These are phyloP conservation scores for Sphenodon punctatus DNA, from an alignment of 2,797 vertebrate species.

Conservation along the genomic window DNA sequence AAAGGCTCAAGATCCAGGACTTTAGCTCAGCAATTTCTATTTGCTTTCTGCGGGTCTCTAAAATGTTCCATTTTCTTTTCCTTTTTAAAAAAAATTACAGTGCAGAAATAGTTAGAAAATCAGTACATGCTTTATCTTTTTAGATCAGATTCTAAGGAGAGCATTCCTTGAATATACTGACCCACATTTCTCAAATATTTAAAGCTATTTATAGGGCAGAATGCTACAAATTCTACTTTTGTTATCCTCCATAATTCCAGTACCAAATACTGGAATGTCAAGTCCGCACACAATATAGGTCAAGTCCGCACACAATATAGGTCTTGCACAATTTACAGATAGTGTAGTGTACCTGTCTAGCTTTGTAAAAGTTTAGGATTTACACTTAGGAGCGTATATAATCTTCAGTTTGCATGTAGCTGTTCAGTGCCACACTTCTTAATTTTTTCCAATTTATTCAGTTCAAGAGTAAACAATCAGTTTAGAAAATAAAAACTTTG, in stretches of 20 bases:
- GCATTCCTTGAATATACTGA: neutral
- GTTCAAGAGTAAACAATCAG: constrained; percentile 20
- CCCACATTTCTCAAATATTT: neutral
- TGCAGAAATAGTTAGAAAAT: neutral
- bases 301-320: neutral
- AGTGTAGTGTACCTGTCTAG: neutral
- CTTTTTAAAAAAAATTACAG: neutral
- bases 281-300: neutral
- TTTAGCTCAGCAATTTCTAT: neutral
- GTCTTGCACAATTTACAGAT: constrained; percentile 2
- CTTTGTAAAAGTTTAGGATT: neutral
- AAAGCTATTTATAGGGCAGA: neutral
- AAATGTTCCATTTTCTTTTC: neutral
- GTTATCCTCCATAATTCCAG: neutral
- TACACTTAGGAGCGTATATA: neutral
- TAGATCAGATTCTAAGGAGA: neutral
- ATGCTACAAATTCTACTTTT: neutral
- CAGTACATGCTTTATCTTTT: neutral
- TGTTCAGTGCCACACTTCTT: neutral
- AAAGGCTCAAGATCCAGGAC: fast-evolving
- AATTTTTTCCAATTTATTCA: constrained; percentile 23
- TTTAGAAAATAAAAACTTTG: constrained; percentile 33
- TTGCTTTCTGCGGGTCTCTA: neutral
- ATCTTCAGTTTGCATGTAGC: neutral
- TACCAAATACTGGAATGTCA: neutral